Percentiles rank a stretch among this genome's conserved stretches.
Conservation (phyloP, 2,888 invertebrate genomes). For the Andrena haemorrhoa region DNA sequence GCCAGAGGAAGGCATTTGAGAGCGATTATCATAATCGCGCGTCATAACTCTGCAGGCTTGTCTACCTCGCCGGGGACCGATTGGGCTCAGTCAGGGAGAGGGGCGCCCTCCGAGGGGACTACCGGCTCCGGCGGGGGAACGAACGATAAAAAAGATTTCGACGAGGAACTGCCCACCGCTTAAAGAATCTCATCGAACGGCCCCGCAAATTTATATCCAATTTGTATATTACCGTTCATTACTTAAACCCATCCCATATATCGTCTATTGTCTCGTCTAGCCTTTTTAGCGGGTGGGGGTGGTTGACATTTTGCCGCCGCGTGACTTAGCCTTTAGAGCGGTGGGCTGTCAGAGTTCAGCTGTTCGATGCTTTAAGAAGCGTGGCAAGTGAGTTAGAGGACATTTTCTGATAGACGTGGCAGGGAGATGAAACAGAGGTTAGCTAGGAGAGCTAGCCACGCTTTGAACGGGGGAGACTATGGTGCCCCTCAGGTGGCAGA, state of each 20-base stretch:
- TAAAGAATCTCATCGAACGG: constrained; percentile 78
- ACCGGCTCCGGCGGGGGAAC: constrained; percentile 67
- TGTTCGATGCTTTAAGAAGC: neutral
- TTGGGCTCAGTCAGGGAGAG: constrained; percentile 69
- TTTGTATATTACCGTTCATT: constrained; percentile 77
- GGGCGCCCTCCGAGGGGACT: constrained; percentile 63
- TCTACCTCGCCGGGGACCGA: constrained; percentile 75
- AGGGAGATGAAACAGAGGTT: no score
- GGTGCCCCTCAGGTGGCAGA: constrained; percentile 10
- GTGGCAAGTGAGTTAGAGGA: constrained; percentile 4
- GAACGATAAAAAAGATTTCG: constrained; percentile 62
- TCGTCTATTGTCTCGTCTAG: constrained; percentile 63
- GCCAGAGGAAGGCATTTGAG: constrained; percentile 74
- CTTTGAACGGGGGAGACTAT: neutral
- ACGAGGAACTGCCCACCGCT: constrained; percentile 71
- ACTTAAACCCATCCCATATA: constrained; percentile 70
- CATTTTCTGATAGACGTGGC: constrained; percentile 22
- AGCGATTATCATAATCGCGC: constrained; percentile 82
- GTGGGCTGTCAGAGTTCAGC: no score
- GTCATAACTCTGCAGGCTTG: constrained; percentile 81
- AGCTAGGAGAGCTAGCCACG: no score
- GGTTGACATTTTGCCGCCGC: constrained; percentile 37
- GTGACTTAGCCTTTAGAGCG: neutral
- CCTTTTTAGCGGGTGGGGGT: neutral
- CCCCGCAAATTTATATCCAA: constrained; percentile 78